Base-by-base conservation (phyloP, 2,113 vertebrate genomes). In the Hyperopisus bebe region DNA sequence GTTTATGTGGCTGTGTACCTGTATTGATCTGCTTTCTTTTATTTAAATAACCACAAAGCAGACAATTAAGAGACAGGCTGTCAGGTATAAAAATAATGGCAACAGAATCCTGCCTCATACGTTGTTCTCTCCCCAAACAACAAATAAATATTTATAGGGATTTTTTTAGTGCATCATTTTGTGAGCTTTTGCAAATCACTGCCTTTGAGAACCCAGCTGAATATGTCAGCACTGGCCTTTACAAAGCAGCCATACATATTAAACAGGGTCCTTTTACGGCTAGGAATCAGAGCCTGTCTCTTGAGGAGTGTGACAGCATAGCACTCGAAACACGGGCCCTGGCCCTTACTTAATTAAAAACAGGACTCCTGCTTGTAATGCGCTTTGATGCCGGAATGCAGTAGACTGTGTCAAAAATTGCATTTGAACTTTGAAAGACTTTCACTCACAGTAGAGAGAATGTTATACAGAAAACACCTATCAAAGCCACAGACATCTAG, bases 311-410 rank as follows among this genome's bases (percentile, higher is more conserved):
- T 74, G 50, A 83, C 74, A 83, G 88, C 88, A 24, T 21, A 53
- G n/a, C 10, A 47, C 77, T 83, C 50, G 48, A 19, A 83, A 47
- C 10, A 42, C 80, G 24, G 88, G 88, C 77, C 39, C 19, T 46
- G 88, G 77, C 88, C 88, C 88, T 89, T n/a, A 39, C 80, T 89
- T 89, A 89, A 89, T 89, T 89, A 84, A 89, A 89, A 89, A 62
- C 88, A 89, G 88, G 35, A 62, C 80, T 85, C 51, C 88, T 85
- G 80, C 80, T 85, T 85, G 77, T 84, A 58, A 84, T 85, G 88
- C 88, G 83, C 80, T 62, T 47, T 42, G n/a, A 35, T 53, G 88
- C 77, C 27, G 2, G 42, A 62, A 62, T 46, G 88, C 77, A 89
- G 48, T 84, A 31, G 21, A 46, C 88, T 85, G 80, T 84, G 80